Evolutionary conservation across 2,888 invertebrate species (phyloP).

Genomic region (Clostera curtula): DNA sequence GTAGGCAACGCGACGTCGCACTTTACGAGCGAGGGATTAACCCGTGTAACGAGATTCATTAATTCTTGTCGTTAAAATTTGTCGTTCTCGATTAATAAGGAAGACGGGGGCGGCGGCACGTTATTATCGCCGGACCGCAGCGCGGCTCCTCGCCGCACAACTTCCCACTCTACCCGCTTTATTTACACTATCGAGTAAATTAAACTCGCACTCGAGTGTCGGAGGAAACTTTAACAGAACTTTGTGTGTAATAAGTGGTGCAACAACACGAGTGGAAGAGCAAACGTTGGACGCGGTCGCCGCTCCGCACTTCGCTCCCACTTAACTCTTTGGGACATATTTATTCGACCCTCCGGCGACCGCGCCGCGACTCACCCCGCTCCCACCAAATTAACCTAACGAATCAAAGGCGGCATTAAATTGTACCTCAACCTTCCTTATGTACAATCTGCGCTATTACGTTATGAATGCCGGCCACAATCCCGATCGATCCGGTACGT

Average conservation of each 20-base stretch:
- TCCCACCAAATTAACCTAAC: slow-evolving; percentile 67
- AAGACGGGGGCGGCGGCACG: slow-evolving; percentile 63
- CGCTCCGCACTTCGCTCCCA: slow-evolving; percentile 68
- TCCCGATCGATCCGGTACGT: slow-evolving; percentile 47
- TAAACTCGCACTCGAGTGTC: slow-evolving; percentile 73
- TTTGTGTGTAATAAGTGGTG: slow-evolving; percentile 76
- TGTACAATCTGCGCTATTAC: slow-evolving; percentile 45
- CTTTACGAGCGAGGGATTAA: slow-evolving; percentile 75
- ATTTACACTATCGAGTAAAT: slow-evolving; percentile 77
- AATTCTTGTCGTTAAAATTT: slow-evolving; percentile 77
- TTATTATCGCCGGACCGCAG: slow-evolving; percentile 72
- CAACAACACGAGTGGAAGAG: slow-evolving; percentile 75
- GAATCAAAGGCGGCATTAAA: slow-evolving; percentile 65
- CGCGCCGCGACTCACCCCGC: slow-evolving; percentile 44
- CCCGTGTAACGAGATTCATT: slow-evolving; percentile 77
- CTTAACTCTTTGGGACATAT: slow-evolving; percentile 76
- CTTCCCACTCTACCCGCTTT: slow-evolving; percentile 71
- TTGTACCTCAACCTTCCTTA: slow-evolving; percentile 43
- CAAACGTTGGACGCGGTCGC: slow-evolving; percentile 73
- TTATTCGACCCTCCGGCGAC: slow-evolving; percentile 75
- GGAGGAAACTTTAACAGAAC: slow-evolving; percentile 73
- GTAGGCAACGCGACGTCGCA: slow-evolving; percentile 54
- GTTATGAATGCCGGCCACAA: slow-evolving; percentile 52
- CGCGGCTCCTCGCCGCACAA: slow-evolving; percentile 56
- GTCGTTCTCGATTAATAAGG: slow-evolving; percentile 77